phyloP scores from a whole-genome alignment of 1,140 invertebrate genomes.

The Ceratitis capitata region DNA sequence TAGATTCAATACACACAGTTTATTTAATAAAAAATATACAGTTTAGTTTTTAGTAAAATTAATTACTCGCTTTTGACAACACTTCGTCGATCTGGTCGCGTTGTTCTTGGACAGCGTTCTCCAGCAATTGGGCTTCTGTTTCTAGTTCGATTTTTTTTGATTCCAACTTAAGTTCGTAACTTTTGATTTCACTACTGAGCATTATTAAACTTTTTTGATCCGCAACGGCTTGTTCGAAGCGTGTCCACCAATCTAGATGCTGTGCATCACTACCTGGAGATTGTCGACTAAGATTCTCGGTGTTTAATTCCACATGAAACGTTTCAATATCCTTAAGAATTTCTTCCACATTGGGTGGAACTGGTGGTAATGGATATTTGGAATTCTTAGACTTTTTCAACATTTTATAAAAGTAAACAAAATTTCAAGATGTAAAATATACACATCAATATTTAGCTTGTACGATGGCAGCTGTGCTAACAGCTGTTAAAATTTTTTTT shows the following conservation, averaged over 20 bases:
- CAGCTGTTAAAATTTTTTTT: neutral
- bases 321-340: slow-evolving; percentile 55
- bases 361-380: slow-evolving; percentile 50
- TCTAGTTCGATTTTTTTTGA: slow-evolving; percentile 40
- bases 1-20: neutral
- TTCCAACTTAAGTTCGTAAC: slow-evolving; percentile 41
- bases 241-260: slow-evolving; percentile 35
- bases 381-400: slow-evolving; percentile 55
- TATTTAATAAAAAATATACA: neutral
- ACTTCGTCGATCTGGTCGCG: slow-evolving; percentile 26
- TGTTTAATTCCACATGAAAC: slow-evolving; percentile 46
- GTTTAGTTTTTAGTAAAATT: neutral
- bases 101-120: slow-evolving; percentile 40
- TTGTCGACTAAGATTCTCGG: neutral
- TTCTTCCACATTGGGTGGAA: slow-evolving; percentile 52
- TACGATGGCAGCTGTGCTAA: neutral
- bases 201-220: slow-evolving; percentile 38
- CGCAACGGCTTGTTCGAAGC: slow-evolving; percentile 38
- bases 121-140: slow-evolving; percentile 39
- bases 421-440: neutral
- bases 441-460: too few species aligned
- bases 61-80: neutral
- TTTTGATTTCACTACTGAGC: slow-evolving; percentile 37
- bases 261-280: neutral
- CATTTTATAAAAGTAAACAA: slow-evolving; percentile 46